Conservation (phyloP, 2,888 invertebrate genomes). For the Yponomeuta malinellus region DNA sequence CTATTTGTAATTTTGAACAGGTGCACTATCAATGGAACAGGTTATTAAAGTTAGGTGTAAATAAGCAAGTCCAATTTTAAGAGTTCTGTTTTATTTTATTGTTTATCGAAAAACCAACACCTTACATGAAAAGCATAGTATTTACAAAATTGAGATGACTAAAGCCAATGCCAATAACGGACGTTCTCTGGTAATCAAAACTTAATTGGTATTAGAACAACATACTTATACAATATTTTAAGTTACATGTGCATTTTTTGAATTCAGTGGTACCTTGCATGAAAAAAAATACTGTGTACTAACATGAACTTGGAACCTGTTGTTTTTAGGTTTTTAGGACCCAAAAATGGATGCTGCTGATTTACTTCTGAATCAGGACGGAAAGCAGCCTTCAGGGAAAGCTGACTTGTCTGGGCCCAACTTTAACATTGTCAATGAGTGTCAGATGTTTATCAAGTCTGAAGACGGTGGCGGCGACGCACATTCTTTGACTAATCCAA, state of each 20-base stretch:
- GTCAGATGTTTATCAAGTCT: conserved; percentile 58
- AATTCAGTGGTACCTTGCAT: not conserved
- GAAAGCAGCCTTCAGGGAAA: conserved; percentile 38
- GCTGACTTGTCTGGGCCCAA: conserved; percentile 41
- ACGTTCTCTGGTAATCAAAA: too few relatives aligned
- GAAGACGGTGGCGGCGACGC: conserved; percentile 67
- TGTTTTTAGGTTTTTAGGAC: not conserved
- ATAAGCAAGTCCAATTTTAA: too few relatives aligned
- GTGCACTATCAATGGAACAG: not conserved
- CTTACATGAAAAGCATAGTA: too few relatives aligned
- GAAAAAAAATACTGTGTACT: too few relatives aligned
- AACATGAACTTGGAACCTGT: not conserved
- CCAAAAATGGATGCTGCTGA: conserved; percentile 50
- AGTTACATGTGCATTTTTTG: not conserved
- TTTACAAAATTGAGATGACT: too few relatives aligned
- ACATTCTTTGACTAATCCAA: conserved; percentile 36
- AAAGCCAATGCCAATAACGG: too few relatives aligned
- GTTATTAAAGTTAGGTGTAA: too few relatives aligned
- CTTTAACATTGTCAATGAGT: conserved; percentile 62
- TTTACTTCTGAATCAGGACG: conserved; percentile 36
- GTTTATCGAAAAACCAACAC: too few relatives aligned
- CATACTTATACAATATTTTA: too few relatives aligned
- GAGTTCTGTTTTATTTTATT: too few relatives aligned
- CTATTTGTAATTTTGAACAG: not conserved
- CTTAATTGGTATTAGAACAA: too few relatives aligned